These are phyloP conservation scores for Tachina fera DNA, from an alignment of 2,888 invertebrate species.

Conservation along the genomic window DNA sequence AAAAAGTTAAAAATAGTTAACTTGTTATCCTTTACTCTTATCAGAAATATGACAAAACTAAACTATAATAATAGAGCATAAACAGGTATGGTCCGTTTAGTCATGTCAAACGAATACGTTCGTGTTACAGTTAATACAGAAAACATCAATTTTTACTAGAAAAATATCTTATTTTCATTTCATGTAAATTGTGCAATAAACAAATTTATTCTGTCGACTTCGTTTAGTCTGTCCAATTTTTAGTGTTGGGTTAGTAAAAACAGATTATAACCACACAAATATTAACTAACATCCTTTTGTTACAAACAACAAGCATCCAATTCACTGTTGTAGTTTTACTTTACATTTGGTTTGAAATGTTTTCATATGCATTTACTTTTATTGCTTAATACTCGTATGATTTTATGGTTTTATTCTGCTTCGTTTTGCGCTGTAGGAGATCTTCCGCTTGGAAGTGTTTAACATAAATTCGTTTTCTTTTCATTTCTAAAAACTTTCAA, in stretches of 20 bases:
- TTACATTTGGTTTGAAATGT: background rate
- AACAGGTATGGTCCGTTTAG: too few species aligned
- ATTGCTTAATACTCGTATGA: slow-evolving; percentile 13
- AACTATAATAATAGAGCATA: too few species aligned
- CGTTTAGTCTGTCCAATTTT: too few species aligned
- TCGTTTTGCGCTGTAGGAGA: slow-evolving; percentile 54
- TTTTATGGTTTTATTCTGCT: slow-evolving; percentile 41
- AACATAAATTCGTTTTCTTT: slow-evolving; percentile 46
- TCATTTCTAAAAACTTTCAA: slow-evolving; percentile 5
- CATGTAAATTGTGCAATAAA: too few species aligned
- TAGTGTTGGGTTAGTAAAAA: background rate
- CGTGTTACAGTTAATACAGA: too few species aligned
- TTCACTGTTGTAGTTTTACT: background rate
- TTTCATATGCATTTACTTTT: background rate
- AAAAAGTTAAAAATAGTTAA: too few species aligned
- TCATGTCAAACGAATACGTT: too few species aligned
- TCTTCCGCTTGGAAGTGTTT: slow-evolving; percentile 59
- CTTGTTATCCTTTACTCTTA: too few species aligned
- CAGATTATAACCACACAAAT: background rate
- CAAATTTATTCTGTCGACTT: too few species aligned
- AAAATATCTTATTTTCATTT: too few species aligned
- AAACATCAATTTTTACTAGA: too few species aligned
- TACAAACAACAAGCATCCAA: background rate
- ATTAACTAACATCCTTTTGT: background rate
- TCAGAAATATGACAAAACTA: too few species aligned